Percentiles rank a stretch among this genome's conserved stretches.
Conservation (phyloP, 2,888 invertebrate species). For the Cantharis lateralis region DNA sequence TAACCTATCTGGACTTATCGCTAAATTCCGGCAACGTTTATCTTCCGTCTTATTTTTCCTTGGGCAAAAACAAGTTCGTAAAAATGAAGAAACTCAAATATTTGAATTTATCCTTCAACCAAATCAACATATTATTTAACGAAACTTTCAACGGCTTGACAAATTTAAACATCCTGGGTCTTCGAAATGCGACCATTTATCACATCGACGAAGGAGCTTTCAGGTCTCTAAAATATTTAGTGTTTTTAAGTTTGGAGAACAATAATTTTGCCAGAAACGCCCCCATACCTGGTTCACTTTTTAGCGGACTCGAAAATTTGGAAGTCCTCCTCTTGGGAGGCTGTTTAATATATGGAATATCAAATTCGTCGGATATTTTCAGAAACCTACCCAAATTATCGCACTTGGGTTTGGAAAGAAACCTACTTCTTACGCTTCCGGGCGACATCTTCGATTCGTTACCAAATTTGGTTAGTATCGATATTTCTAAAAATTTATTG, state of each 20-base stretch:
- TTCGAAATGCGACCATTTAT: conserved; percentile 61
- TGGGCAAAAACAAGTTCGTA: conserved; percentile 58
- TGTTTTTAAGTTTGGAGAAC: conserved; percentile 60
- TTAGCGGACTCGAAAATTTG: conserved; percentile 59
- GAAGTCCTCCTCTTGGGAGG: conserved; percentile 59
- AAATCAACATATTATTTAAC: conserved; percentile 59
- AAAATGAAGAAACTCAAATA: conserved; percentile 57
- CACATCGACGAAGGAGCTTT: conserved; percentile 59
- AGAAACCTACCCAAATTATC: conserved; percentile 59
- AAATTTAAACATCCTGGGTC: conserved; percentile 57
- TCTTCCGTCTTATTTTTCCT: conserved; percentile 59
- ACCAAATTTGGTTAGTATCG: conserved; percentile 55
- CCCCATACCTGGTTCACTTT: conserved; percentile 47
- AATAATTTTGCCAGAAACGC: conserved; percentile 56
- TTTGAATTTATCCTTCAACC: conserved; percentile 61
- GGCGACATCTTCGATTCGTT: conserved; percentile 57
- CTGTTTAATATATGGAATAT: conserved; percentile 57
- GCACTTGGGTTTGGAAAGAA: conserved; percentile 59
- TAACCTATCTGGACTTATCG: conserved; percentile 60
- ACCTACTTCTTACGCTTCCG: conserved; percentile 57
- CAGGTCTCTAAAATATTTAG: conserved; percentile 54
- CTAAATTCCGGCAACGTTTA: conserved; percentile 57
- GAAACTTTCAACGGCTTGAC: conserved; percentile 60
- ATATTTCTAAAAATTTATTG: conserved; percentile 60
- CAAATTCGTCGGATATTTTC: conserved; percentile 58